Conservation (phyloP, 1,140 invertebrate species). For the Rhyzopertha dominica region DNA sequence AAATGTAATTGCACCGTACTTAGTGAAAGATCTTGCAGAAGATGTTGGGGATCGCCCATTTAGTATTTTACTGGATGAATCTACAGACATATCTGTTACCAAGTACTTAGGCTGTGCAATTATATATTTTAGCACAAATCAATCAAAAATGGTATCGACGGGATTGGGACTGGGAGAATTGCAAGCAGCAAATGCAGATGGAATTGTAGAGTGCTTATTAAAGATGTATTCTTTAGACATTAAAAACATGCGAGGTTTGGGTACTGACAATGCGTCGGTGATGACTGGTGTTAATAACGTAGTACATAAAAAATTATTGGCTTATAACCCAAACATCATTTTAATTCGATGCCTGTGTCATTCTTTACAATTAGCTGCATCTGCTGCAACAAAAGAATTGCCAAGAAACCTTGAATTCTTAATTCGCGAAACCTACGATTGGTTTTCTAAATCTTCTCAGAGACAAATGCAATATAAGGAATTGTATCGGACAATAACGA, state of each 20-base stretch:
- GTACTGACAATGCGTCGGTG: constrained; percentile 42
- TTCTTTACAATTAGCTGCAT: constrained; percentile 39
- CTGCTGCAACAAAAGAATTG: constrained; percentile 29
- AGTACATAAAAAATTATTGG: constrained; percentile 25
- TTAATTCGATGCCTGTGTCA: constrained; percentile 11
- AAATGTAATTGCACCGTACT: constrained; percentile 37
- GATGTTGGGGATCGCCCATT: constrained; percentile 38
- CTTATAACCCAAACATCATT: too few species aligned
- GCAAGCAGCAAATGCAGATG: constrained; percentile 7
- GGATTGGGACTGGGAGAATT: constrained; percentile 27
- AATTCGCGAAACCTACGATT: constrained; percentile 43
- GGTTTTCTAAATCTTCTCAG: constrained; percentile 32
- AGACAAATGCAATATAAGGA: constrained; percentile 30
- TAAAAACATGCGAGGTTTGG: constrained; percentile 37
- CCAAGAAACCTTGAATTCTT: constrained; percentile 43
- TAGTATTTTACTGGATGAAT: constrained; percentile 43
- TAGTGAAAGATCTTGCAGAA: constrained; percentile 27
- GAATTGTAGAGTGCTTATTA: background rate
- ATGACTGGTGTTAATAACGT: constrained; percentile 43
- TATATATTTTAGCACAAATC: constrained; percentile 38
- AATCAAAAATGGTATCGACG: constrained; percentile 29
- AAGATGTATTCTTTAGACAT: background rate
- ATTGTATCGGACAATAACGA: constrained; percentile 39
- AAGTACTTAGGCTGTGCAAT: constrained; percentile 39
- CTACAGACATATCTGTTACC: constrained; percentile 37